phyloP scores from a whole-genome alignment of 2,113 vertebrate genomes.

The Sterrhoptilus dennistouni region DNA sequence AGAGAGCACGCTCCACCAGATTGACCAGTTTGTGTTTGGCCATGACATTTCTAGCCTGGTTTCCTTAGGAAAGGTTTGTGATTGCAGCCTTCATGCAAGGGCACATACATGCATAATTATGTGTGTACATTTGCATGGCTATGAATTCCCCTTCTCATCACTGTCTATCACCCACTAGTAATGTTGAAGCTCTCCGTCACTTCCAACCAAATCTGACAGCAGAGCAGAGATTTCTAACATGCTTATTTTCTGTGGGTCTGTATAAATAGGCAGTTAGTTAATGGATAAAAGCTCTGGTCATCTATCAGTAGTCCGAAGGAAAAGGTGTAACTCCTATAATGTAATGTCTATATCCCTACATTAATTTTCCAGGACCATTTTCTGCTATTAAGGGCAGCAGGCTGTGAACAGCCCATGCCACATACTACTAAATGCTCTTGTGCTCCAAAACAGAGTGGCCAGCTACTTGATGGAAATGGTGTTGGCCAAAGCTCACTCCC shows the following conservation, averaged over 20 bases:
- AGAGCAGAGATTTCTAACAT: neutral
- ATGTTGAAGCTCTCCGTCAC: neutral
- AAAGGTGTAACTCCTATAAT: neutral
- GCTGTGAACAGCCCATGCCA: neutral
- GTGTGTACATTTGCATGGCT: neutral
- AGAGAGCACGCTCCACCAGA: neutral
- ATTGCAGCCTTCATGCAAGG: neutral
- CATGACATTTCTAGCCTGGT: neutral
- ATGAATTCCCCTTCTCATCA: neutral
- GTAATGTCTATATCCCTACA: neutral
- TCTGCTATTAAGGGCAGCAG: neutral
- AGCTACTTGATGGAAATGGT: neutral
- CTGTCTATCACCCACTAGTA: neutral
- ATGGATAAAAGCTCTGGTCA: neutral
- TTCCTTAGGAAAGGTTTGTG: neutral
- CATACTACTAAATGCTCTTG: neutral
- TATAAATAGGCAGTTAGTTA: neutral
- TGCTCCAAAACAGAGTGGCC: neutral
- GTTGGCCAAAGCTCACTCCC: neutral
- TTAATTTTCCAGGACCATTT: neutral
- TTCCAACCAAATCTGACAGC: neutral
- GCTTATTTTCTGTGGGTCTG: neutral
- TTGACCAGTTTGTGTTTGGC: neutral
- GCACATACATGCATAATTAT: neutral
- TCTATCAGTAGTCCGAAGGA: neutral